These are phyloP conservation scores for Byasa hedistus DNA, from an alignment of 2,888 invertebrate species.

Conservation along the genomic window DNA sequence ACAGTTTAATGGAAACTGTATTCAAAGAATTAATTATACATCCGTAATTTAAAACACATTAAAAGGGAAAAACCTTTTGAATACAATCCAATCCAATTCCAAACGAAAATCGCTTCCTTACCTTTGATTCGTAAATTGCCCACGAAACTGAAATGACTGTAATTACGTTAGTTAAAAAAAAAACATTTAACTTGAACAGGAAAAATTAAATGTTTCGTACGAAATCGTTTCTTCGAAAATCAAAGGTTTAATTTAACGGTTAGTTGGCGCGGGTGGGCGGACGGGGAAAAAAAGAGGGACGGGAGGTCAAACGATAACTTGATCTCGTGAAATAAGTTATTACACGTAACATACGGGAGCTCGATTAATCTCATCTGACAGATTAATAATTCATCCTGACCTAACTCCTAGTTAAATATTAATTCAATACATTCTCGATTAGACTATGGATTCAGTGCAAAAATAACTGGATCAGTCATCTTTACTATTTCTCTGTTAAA, in stretches of 20 bases:
- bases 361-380: no score
- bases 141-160: slow-evolving; percentile 29
- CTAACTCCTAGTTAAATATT: no score
- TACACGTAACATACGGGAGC: not conserved
- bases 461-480: no score
- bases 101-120: slow-evolving; percentile 20
- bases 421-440: no score
- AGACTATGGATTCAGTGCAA: no score
- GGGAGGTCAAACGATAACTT: slow-evolving; percentile 37
- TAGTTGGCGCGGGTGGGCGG: slow-evolving; percentile 50
- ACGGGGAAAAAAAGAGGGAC: slow-evolving; percentile 38
- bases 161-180: slow-evolving; percentile 31
- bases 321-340: not conserved
- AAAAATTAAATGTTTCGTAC: slow-evolving; percentile 48
- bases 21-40: not conserved
- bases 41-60: not conserved
- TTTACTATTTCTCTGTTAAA: no score
- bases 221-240: slow-evolving; percentile 58
- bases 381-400: no score
- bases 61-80: slow-evolving; percentile 11
- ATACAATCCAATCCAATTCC: slow-evolving; percentile 9
- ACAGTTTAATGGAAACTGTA: not conserved
- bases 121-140: slow-evolving; percentile 35
- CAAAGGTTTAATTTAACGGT: slow-evolving; percentile 62
- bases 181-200: slow-evolving; percentile 10